Percentiles rank a stretch among this genome's conserved stretches.
These are phyloP conservation scores for Zeugodacus cucurbitae DNA, from an alignment of 1,140 invertebrate genomes.

Conservation along the genomic window DNA sequence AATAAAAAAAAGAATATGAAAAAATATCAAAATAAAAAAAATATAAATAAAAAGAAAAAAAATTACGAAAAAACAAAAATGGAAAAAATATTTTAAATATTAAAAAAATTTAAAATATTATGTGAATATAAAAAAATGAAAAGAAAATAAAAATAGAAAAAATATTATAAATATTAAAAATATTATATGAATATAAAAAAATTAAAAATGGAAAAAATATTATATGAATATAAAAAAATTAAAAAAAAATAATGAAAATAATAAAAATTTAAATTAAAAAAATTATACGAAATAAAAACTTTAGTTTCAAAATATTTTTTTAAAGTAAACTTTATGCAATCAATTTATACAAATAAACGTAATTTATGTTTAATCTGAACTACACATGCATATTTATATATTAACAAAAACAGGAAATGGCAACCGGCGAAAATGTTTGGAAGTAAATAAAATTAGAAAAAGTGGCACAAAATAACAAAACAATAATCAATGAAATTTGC, in stretches of 20 bases:
- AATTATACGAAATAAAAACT: neutral
- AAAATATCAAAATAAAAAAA: neutral
- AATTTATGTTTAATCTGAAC: neutral
- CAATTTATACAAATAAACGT: neutral
- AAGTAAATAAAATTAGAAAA: neutral
- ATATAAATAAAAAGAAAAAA: neutral
- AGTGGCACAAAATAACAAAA: neutral
- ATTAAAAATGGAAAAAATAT: neutral
- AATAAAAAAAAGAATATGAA: neutral
- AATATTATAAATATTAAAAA: neutral
- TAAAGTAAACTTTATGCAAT: neutral
- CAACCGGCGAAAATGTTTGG: neutral
- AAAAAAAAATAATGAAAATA: neutral
- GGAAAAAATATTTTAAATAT: neutral
- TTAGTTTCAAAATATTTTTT: neutral
- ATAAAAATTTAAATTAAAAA: neutral
- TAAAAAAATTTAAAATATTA: neutral
- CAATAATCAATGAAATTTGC: neutral
- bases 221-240: neutral
- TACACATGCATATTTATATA: neutral
- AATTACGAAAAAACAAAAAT: too few relatives aligned
- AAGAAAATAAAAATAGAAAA: neutral
- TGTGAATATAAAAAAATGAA: neutral
- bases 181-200: neutral
- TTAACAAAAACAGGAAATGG: neutral